Conservation (phyloP, 2,113 vertebrate genomes). For the Sebastes schlegelii region DNA sequence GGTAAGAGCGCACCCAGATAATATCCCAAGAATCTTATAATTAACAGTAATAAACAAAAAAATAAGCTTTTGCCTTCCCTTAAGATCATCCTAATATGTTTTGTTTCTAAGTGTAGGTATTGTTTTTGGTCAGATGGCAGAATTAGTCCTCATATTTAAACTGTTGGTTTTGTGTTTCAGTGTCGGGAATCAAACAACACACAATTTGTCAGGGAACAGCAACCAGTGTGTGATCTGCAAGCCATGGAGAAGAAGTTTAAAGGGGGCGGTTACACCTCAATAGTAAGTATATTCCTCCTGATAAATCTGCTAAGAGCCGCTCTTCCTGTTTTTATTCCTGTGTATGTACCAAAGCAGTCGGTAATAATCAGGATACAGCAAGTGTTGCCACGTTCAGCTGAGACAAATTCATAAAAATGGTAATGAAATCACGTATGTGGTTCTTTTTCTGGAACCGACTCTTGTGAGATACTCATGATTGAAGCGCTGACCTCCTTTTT, state of each 20-base stretch:
- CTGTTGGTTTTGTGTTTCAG: constrained; percentile 66
- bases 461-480: neutral
- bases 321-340: neutral
- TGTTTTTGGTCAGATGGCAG: neutral
- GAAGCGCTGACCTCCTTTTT: neutral
- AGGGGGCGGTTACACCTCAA: constrained; percentile 82
- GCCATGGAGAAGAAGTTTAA: constrained; percentile 84
- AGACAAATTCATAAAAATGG: neutral
- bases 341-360: neutral
- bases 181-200: constrained; percentile 71
- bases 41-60: neutral
- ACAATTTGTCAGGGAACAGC: constrained; percentile 53
- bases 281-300: constrained; percentile 81
- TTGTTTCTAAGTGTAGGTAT: neutral
- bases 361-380: neutral
- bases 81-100: neutral
- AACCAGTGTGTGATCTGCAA: constrained; percentile 84
- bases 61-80: neutral
- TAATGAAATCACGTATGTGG: neutral
- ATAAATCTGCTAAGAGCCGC: neutral
- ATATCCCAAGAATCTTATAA: neutral
- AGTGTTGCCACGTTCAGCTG: neutral
- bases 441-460: neutral
- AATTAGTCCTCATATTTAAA: neutral
- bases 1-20: constrained; percentile 73